phyloP scores from a whole-genome alignment of 1,140 invertebrate genomes.

The Calycopis cecrops region DNA sequence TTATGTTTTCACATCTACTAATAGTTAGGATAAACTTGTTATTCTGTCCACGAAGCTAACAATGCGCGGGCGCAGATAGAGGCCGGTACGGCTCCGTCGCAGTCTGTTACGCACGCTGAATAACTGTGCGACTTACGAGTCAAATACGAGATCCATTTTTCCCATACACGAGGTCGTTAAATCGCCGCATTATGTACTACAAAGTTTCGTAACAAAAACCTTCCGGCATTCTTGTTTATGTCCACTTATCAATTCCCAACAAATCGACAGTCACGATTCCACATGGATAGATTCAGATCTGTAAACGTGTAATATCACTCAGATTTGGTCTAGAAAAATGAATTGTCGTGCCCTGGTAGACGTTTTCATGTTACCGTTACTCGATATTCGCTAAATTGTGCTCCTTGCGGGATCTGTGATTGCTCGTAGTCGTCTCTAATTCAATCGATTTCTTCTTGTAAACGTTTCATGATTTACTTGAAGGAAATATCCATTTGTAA shows the following conservation, averaged over 20 bases:
- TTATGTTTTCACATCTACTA: conserved; percentile 58
- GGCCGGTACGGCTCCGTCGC: conserved; percentile 32
- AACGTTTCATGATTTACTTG: conserved; percentile 8
- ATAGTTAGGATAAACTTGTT: conserved; percentile 56
- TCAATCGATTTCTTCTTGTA: conserved; percentile 11
- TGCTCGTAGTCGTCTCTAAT: conserved; percentile 11
- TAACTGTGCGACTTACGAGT: conserved; percentile 46
- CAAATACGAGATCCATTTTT: conserved; percentile 52
- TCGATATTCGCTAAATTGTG: conserved; percentile 13
- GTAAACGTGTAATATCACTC: conserved; percentile 35
- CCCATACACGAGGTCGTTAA: conserved; percentile 54
- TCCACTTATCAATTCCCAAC: conserved; percentile 57
- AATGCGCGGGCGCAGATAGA: conserved; percentile 56
- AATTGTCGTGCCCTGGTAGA: conserved; percentile 23
- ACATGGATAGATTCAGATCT: conserved; percentile 48
- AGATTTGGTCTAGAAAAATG: conserved; percentile 37
- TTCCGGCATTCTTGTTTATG: conserved; percentile 47
- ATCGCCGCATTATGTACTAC: conserved; percentile 36
- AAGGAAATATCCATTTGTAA: no score
- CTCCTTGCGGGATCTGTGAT: conserved; percentile 19
- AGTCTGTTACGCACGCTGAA: conserved; percentile 47
- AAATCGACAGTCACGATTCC: conserved; percentile 57
- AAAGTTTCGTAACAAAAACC: conserved; percentile 31
- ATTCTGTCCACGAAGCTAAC: conserved; percentile 65
- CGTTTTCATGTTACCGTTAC: conserved; percentile 29